Evolutionary conservation across 2,797 vertebrate genomes (phyloP), one percentile per base, ranked within the genome.

Genomic region (Cottoperca gobio): DNA sequence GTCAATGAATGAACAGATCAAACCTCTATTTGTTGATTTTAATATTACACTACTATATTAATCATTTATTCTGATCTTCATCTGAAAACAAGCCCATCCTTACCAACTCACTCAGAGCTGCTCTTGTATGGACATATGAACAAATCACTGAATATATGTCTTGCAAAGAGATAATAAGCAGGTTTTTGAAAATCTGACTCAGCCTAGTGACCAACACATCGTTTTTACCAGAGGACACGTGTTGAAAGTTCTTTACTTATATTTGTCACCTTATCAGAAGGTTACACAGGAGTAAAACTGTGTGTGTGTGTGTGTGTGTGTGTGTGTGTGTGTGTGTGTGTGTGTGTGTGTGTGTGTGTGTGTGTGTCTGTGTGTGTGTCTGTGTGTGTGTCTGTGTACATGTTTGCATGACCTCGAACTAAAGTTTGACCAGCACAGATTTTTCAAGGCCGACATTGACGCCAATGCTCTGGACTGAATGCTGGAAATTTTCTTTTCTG

Each of bases 331-430:
- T 26, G 37, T 53, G 14, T 7, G n/a, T 24, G 33, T 21, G 13
- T 40, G 24, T 10, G 37, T 46, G 53, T 12, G n/a, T 6, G 19
- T 52, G 26, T 11, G 35, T 26, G 19, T 39, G 9, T n/a, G 17
- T 54, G 10, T 6, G 23, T 28, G 31, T n/a, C 8, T 26, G 21
- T 21, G n/a, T 43, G 43, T 8, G 14, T 57, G 54, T 43, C 8
- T 63, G 24, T 61, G 52, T 57, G 53, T 65, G 19, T 66, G 63
- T 42, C 49, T 63, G 28, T 61, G 24, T 12, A 21, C 57, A 46
- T 86, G 58, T 86, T 83, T 84, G 54, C 71, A 71, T 24, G 35
- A 68, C 76, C 78, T 45, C 78, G 42, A 63, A 23, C 66, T 37
- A 7, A 61, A 28, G 39, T 57, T 68, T 31, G 52, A 64, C 12